phyloP scores from a whole-genome alignment of 2,113 vertebrate species.

The Myocastor coypus region DNA sequence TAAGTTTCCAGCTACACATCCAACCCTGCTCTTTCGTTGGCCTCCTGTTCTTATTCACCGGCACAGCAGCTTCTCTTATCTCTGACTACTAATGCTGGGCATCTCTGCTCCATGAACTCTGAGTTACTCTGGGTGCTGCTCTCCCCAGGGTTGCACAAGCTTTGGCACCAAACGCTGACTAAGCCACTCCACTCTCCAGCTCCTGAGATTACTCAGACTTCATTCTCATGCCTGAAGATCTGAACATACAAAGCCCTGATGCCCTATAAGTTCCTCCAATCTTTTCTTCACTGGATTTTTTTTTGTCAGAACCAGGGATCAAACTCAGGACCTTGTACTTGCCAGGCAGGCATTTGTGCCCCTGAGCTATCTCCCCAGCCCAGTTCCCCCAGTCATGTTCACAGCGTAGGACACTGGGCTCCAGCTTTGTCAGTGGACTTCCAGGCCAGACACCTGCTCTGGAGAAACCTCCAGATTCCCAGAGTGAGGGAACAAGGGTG shows the following conservation, averaged over 20 bases:
- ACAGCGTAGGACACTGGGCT: neutral
- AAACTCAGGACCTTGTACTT: no score
- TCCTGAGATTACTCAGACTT: neutral
- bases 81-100: neutral
- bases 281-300: no score
- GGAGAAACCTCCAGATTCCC: neutral
- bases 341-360: no score
- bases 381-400: no score
- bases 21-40: neutral
- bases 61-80: neutral
- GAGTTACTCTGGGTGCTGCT: neutral
- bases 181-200: neutral
- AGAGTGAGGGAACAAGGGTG: neutral
- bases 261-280: no score
- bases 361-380: no score
- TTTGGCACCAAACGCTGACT: neutral
- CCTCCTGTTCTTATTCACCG: neutral
- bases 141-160: neutral
- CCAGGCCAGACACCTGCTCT: neutral
- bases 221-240: no score
- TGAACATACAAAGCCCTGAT: fast-evolving
- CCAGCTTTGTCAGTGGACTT: neutral
- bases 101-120: neutral
- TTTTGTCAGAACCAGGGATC: no score
- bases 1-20: neutral